Base-by-base conservation (phyloP, 1,140 invertebrate genomes). In the Spodoptera litura region DNA sequence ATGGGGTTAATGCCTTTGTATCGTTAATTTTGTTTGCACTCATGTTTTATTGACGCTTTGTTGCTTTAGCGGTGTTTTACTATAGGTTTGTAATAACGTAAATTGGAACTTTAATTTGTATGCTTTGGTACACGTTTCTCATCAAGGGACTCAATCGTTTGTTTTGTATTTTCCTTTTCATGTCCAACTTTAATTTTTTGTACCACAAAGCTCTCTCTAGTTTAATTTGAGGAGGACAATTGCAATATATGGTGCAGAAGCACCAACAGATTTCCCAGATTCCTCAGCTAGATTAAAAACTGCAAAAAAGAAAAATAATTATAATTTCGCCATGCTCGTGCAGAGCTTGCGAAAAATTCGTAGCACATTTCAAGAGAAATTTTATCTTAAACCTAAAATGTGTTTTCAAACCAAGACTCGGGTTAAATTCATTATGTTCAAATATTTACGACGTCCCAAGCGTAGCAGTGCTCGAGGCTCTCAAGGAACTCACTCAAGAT, bases 1-100 rank as follows among this genome's bases (percentile, higher is more conserved):
- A 85, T 83, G 68, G 83, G 84, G 89, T 90, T 88, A 90, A 90
- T 87, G 78, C 83, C 79, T 78, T 81, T 84, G 77, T 84, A 83
- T 77, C 83, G 79, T 83, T 90, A 88, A 90, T 89, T 86, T 82
- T 90, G 83, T 90, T 88, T 89, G 62, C 83, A 71, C 78, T 81
- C 68, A 44, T 61, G 71, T 83, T 87, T 82, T 76, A 81, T 87
- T 85, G 77, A 81, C 83, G 77, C 66, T 71, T 49, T 55, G n/a
- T 44, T 44, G 38, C 66, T 68, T 55, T 51, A 35, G 25, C 11
- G n/a, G 31, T 62, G 59, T 38, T 38, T 66, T 49, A 11, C 27
- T 35, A 44, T 61, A 5, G 27, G 73, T 52, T 51, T 70, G 38
- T 52, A 44, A 25, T 25, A 31, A 9, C 31, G 12, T 27, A 59